These are phyloP conservation scores for Dryoscopus gambensis DNA, from an alignment of 2,113 vertebrate species.

Conservation along the genomic window DNA sequence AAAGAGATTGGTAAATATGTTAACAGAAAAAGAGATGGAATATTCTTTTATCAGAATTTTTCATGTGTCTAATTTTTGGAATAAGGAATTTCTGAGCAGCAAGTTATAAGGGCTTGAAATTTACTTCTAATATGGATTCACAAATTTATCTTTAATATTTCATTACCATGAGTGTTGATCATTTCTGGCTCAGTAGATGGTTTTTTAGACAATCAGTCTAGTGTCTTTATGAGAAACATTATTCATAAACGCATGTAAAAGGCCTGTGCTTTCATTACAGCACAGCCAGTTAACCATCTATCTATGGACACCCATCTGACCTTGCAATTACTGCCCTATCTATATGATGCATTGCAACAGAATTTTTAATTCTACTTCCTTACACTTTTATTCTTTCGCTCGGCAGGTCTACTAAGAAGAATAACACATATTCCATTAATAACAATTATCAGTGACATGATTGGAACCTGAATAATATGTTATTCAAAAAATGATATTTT, in stretches of 20 bases:
- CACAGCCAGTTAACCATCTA: slow-evolving; percentile 65
- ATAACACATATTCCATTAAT: slow-evolving; percentile 47
- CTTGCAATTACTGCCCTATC: slow-evolving; percentile 70
- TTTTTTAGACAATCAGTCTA: slow-evolving; percentile 61
- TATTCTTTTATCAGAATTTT: slow-evolving; percentile 14
- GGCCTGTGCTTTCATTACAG: slow-evolving; percentile 64
- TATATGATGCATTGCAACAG: slow-evolving; percentile 43
- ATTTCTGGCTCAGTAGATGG: slow-evolving; percentile 52
- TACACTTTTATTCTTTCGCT: slow-evolving; percentile 55
- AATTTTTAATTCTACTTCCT: slow-evolving; percentile 68
- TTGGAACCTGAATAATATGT: not conserved
- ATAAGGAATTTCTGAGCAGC: slow-evolving; percentile 45
- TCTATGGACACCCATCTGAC: slow-evolving; percentile 59
- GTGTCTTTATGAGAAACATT: slow-evolving; percentile 66
- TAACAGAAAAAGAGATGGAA: not conserved
- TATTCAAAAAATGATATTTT: not conserved
- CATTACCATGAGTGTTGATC: slow-evolving; percentile 63
- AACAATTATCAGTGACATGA: slow-evolving; percentile 47
- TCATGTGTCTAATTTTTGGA: slow-evolving; percentile 28
- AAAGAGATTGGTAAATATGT: slow-evolving; percentile 26
- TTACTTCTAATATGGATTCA: slow-evolving; percentile 53
- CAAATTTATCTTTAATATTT: slow-evolving; percentile 70
- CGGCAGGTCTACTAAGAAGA: slow-evolving; percentile 37
- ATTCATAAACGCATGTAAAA: slow-evolving; percentile 67
- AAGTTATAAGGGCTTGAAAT: slow-evolving; percentile 54